Evolutionary conservation across 2,113 vertebrate species (phyloP).

Genomic region (Trematocara stigmaticum): DNA sequence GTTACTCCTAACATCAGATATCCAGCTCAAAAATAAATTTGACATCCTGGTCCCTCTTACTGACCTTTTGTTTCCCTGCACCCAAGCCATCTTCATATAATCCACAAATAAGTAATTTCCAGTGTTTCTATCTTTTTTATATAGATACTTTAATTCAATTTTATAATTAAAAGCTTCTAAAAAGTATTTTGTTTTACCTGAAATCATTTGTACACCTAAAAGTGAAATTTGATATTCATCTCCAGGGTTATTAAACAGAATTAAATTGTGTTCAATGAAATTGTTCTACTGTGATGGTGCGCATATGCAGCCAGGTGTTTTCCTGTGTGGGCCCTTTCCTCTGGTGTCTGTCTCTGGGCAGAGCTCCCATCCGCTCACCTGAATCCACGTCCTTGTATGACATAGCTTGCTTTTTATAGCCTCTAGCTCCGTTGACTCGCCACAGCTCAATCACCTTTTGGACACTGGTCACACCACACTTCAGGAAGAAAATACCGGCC

Average conservation of each 20-base stretch:
- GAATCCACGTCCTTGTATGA: not conserved
- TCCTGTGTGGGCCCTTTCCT: not conserved
- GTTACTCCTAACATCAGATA: not conserved
- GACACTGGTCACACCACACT: not conserved
- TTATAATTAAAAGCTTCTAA: not conserved
- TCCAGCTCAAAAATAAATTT: not conserved
- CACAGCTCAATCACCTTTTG: not conserved
- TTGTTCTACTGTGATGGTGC: not conserved
- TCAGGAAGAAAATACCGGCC: not conserved
- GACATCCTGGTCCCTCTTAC: not conserved
- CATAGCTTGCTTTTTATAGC: not conserved
- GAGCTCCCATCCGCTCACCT: not conserved
- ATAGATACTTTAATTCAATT: not conserved
- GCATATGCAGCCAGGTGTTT: not conserved
- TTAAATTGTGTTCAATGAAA: not conserved
- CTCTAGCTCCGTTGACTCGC: not conserved
- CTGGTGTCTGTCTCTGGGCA: not conserved
- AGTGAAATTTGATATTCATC: not conserved
- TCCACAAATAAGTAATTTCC: not conserved
- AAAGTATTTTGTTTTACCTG: not conserved
- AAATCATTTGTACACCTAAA: not conserved
- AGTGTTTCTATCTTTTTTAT: not conserved
- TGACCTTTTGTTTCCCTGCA: not conserved
- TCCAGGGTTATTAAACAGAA: not conserved
- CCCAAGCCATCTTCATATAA: not conserved